A percentile compares a stretch with the other conserved stretches of the same genome.
Conservation (phyloP, 2,113 vertebrate genomes). For the Bolborhynchus lineola region DNA sequence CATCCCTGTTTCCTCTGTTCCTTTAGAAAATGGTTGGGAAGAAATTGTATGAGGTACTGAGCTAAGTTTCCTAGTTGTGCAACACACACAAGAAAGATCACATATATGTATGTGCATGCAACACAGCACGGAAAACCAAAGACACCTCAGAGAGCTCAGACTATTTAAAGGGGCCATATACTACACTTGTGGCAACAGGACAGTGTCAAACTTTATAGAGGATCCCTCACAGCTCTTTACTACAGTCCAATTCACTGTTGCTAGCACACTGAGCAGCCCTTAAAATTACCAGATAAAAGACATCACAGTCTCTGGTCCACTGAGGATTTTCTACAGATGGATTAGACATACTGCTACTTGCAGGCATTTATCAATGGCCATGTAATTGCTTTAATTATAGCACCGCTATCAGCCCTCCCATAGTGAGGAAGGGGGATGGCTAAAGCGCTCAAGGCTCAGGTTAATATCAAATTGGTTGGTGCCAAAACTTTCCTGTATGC, state of each 20-base stretch:
- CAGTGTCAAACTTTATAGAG: background rate
- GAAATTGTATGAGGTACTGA: background rate
- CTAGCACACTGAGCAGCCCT: background rate
- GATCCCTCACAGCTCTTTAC: background rate
- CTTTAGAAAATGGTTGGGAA: background rate
- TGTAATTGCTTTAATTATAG: background rate
- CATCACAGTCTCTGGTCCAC: background rate
- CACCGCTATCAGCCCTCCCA: background rate
- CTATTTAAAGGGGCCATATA: background rate
- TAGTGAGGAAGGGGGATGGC: background rate
- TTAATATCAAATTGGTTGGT: background rate
- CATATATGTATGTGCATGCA: background rate
- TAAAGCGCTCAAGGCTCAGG: background rate
- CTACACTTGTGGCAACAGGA: background rate
- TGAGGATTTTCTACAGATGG: background rate
- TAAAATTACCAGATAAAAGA: background rate
- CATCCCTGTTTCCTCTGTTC: background rate
- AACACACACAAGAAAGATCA: background rate
- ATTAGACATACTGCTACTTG: background rate
- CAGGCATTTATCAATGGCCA: background rate
- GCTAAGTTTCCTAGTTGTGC: background rate
- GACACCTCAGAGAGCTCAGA: background rate
- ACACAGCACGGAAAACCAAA: background rate
- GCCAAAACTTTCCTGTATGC: background rate
- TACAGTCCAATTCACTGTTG: background rate